Base-by-base conservation (phyloP, 1,140 invertebrate species). In the Lethocerus indicus region DNA sequence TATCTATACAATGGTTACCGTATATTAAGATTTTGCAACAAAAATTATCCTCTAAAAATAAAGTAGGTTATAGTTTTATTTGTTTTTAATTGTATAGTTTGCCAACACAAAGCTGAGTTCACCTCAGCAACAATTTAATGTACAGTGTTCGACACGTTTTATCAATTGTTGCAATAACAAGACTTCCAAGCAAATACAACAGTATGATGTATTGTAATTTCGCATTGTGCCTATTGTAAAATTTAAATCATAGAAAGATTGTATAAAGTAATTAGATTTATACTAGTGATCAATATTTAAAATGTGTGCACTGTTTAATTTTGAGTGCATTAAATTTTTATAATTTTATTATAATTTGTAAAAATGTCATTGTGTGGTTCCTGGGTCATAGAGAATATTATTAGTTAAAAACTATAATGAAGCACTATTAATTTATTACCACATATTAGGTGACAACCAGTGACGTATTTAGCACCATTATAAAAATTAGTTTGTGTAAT, bases 1-100 rank as follows among this genome's bases (percentile, higher is more conserved):
- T 27, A 47, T 47, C 35, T 21, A 27, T 35, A 35, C 35, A 47
- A 47, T 35, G 29, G 46, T 47, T 47, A 47, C 46, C 46, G 46
- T 35, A 36, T 39, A 18, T 39, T 39, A 3, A 20, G 13, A 39
- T 39, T n/a, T 18, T 20, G 36, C 36, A 26, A 35, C 36, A 20
- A 32, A 20, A n/a, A n/a, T 47, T 14, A 47, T 47, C 24, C 36
- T 47, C 20, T 32, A 29, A 35, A 35, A 35, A 47, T 47, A 25
- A 42, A 25, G n/a, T 24, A 24, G 40, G 40, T 47, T 47, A 47
- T 32, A 21, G 45, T 47, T 25, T 23, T 29, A 35, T 47, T 39
- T 36, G n/a, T 16, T 36, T 36, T 36, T n/a, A 39, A 20, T 39
- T 39, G 18, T 20, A 39, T 20, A 39, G 1, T 20, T 21, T 1